phyloP scores from a whole-genome alignment of 1,140 invertebrate species.

The Cataglyphis hispanica region DNA sequence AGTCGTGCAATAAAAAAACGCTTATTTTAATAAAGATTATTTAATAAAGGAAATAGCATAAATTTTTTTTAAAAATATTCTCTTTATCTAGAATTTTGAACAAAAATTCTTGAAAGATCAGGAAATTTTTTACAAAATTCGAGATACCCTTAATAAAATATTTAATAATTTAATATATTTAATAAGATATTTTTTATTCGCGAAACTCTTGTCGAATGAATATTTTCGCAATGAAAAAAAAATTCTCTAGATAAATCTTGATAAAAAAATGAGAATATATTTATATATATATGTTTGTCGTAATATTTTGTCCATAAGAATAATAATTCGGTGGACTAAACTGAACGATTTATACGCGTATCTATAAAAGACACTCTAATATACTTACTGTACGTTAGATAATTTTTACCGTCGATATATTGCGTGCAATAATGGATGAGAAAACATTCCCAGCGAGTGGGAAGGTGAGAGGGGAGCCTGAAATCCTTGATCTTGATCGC shows the following conservation, averaged over 20 bases:
- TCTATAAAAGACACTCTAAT: too few relatives aligned
- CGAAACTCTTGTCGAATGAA: not conserved
- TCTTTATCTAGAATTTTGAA: too few relatives aligned
- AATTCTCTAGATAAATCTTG: not conserved
- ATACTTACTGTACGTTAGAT: too few relatives aligned
- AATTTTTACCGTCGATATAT: not conserved
- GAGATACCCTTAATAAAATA: too few relatives aligned
- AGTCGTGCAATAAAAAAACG: too few relatives aligned
- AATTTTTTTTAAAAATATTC: too few relatives aligned
- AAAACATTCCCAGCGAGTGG: not conserved
- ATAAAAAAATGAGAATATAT: not conserved
- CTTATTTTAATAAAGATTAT: too few relatives aligned
- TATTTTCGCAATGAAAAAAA: not conserved
- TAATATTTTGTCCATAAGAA: not conserved
- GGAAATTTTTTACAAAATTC: too few relatives aligned
- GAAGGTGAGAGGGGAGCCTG: not conserved
- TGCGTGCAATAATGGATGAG: not conserved
- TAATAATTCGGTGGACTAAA: not conserved
- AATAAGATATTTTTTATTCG: not conserved
- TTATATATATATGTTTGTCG: not conserved
- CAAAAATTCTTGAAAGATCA: too few relatives aligned
- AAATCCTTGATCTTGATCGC: constrained; percentile 67
- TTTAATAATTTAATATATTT: too few relatives aligned
- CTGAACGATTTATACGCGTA: not conserved
- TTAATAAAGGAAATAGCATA: too few relatives aligned